Conservation (phyloP, 2,888 invertebrate species). For the Folsomia candida region DNA sequence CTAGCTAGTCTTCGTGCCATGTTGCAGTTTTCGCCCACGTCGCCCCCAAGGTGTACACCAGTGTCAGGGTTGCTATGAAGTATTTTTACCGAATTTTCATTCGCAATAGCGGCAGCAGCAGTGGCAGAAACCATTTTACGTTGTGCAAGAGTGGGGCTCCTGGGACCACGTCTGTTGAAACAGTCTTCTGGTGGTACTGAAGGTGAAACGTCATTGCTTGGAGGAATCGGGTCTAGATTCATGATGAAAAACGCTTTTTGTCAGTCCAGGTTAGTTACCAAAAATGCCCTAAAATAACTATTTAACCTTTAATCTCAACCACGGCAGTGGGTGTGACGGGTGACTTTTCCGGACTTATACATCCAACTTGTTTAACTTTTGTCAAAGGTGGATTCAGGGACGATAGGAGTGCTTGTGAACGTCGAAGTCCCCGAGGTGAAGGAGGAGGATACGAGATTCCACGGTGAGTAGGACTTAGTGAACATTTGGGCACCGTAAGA, state of each 20-base stretch:
- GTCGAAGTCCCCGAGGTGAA: constrained; percentile 59
- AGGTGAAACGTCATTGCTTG: constrained; percentile 47
- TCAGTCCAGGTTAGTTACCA: too few relatives aligned
- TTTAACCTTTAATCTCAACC: constrained; percentile 57
- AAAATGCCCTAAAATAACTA: neutral
- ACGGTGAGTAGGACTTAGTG: constrained; percentile 54
- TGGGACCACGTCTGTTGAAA: constrained; percentile 20
- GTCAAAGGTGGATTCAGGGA: constrained; percentile 68
- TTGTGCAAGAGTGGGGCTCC: constrained; percentile 1
- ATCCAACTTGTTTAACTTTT: constrained; percentile 63
- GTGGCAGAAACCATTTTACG: too few relatives aligned
- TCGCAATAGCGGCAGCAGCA: neutral
- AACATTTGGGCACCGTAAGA: constrained; percentile 56
- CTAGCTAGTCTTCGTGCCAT: constrained; percentile 57
- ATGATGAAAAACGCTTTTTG: neutral
- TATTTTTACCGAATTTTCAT: constrained; percentile 27
- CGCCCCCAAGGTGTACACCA: neutral
- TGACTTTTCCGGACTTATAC: constrained; percentile 46
- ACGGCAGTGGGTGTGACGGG: constrained; percentile 52
- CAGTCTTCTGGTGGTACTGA: constrained; percentile 29
- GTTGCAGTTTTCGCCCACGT: neutral
- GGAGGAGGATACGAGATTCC: constrained; percentile 82
- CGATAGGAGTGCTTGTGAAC: constrained; percentile 51
- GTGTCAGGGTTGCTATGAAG: constrained; percentile 40
- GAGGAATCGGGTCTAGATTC: constrained; percentile 36